Conservation (phyloP, 2,113 vertebrate species). For the Leuciscus idus region DNA sequence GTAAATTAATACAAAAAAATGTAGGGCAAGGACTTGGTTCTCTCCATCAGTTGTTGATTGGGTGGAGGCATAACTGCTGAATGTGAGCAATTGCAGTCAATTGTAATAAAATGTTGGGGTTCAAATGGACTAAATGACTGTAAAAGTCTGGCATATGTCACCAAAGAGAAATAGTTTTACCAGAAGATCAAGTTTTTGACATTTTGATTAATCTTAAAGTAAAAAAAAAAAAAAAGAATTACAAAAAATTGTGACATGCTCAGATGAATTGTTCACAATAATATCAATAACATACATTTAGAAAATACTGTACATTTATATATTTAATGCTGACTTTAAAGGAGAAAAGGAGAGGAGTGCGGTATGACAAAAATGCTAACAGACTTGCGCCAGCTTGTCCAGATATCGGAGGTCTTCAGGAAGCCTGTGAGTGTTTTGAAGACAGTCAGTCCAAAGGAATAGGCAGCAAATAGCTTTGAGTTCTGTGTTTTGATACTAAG, state of each 20-base stretch:
- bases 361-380: conserved; percentile 66
- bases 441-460: background rate
- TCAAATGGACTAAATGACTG: background rate
- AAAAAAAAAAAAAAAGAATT: background rate
- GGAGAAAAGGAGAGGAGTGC: background rate
- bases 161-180: background rate
- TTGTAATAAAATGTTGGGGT: background rate
- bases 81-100: background rate
- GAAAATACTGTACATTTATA: background rate
- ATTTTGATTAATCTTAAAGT: background rate
- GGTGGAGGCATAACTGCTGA: background rate
- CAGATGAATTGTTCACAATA: background rate
- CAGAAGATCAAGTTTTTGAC: background rate
- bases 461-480: background rate
- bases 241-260: background rate
- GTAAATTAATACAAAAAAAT: background rate
- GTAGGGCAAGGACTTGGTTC: background rate
- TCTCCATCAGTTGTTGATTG: background rate
- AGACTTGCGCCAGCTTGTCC: conserved; percentile 66
- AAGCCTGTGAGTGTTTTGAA: background rate
- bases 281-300: background rate
- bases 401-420: conserved; percentile 3
- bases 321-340: background rate
- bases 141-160: background rate
- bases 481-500: background rate